Base-by-base conservation (phyloP, 2,113 vertebrate species). In the Grammomys surdaster region DNA sequence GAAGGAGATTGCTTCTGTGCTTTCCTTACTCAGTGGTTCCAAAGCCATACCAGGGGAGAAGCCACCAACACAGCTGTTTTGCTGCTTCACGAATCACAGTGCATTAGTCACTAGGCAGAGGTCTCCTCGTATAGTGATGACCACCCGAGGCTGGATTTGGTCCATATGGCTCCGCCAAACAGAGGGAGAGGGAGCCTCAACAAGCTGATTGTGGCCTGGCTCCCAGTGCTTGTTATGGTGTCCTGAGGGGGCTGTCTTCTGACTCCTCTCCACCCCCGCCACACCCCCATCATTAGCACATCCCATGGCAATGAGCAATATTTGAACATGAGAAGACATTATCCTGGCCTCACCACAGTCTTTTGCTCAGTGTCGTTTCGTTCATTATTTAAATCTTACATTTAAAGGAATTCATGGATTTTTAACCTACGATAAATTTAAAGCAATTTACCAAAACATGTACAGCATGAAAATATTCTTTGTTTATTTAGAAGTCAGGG, bases 401-500 rank as follows among this genome's bases (percentile, higher is more conserved):
- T 56, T 88, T 33, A 65, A 84, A 91, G n/a, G 72, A 89, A 88
- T 89, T 86, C 28, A 13, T 36, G 19, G n/a, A 63, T 76, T 88
- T 33, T 96, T 81, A 94, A 84, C 46, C 20, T 51, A 76, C 4
- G 58, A 91, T 51, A 24, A 88, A 93, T 95, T 54, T 86, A 92
- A 89, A 96, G 43, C 43, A 91, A 91, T 40, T 97, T 75, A 48
- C 5, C 31, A 80, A 80, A 92, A 88, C 31, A 82, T 3, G 19
- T 12, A 26, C 7, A 88, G 51, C 58, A 56, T 51, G 72, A 46
- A 90, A 81, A 69, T 65, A 6, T 51, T 92, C 85, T 94, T 80
- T 91, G 94, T 73, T 77, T 28, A 77, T 91, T 94, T 63, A 91
- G 93, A 95, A 94, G 80, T 95, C 69, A 92, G 56, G n/a, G 80